Evolutionary conservation across 2,888 invertebrate species (phyloP).

Genomic region (Chloromyia formosa): DNA sequence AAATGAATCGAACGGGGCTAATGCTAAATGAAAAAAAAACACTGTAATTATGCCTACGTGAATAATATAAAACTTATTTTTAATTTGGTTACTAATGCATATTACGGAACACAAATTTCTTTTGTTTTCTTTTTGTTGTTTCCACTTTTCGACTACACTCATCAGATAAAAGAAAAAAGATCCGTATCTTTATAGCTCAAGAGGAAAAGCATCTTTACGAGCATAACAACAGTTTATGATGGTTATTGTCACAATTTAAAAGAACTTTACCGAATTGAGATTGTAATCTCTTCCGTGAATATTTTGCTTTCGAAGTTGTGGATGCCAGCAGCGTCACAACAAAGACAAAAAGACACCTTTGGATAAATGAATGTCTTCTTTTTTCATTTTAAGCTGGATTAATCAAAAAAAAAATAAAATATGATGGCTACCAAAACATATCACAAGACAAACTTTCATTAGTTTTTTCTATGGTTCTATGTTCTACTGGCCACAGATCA

Average conservation of each 20-base stretch:
- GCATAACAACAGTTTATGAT: neutral
- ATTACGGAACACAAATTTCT: too few relatives aligned
- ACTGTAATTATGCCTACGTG: too few relatives aligned
- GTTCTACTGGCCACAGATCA: neutral
- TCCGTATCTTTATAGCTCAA: too few relatives aligned
- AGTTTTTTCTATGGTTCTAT: neutral
- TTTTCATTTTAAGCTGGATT: neutral
- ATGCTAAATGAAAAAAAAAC: too few relatives aligned
- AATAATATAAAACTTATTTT: too few relatives aligned
- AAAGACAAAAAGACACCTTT: neutral
- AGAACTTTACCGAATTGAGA: slow-evolving; percentile 19
- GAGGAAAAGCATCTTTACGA: too few relatives aligned
- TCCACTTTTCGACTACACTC: too few relatives aligned
- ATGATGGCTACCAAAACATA: slow-evolving; percentile 18
- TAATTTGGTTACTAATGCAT: too few relatives aligned
- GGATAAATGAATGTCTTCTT: neutral
- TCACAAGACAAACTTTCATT: neutral
- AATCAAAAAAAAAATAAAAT: slow-evolving; percentile 6
- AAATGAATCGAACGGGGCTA: too few relatives aligned
- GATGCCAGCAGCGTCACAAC: neutral
- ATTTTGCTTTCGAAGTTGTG: neutral
- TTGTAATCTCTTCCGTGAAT: neutral
- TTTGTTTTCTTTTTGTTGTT: too few relatives aligned
- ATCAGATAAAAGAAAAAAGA: too few relatives aligned
- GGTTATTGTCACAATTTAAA: slow-evolving; percentile 12